Percentiles rank a stretch among this genome's conserved stretches.
Conservation (phyloP, 1,140 invertebrate genomes). For the Pachyrhynchus sulphureomaculatus region DNA sequence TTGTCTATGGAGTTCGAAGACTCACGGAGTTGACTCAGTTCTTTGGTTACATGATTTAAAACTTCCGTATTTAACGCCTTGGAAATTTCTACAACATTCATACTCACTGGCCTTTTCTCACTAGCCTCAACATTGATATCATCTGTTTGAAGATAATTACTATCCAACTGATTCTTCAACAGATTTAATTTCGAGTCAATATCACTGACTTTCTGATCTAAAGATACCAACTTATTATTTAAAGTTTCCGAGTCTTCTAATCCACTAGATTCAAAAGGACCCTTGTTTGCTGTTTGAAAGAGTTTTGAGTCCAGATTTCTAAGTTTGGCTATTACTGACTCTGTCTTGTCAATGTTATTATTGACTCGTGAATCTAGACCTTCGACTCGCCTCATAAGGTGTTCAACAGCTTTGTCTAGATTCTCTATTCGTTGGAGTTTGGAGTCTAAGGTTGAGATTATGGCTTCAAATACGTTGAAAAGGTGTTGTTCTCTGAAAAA, state of each 20-base stretch:
- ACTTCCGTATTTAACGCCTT: constrained; percentile 76
- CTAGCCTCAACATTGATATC: constrained; percentile 82
- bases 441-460: constrained; percentile 82
- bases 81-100: constrained; percentile 76
- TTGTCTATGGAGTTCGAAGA: constrained; percentile 77
- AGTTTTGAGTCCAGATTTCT: constrained; percentile 70
- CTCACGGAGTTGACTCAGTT: constrained; percentile 71
- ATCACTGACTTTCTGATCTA: constrained; percentile 78
- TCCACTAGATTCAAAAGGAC: constrained; percentile 2
- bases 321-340: constrained; percentile 74
- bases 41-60: constrained; percentile 71
- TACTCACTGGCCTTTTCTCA: constrained; percentile 78
- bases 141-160: constrained; percentile 74
- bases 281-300: constrained; percentile 53
- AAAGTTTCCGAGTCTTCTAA: constrained; percentile 9
- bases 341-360: constrained; percentile 82
- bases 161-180: constrained; percentile 79
- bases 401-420: constrained; percentile 80
- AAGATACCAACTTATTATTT: constrained; percentile 52
- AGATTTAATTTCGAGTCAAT: constrained; percentile 77
- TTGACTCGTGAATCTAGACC: constrained; percentile 75
- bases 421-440: constrained; percentile 85
- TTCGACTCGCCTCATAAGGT: constrained; percentile 80
- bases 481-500: constrained; percentile 83
- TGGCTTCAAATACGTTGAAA: constrained; percentile 84